phyloP scores from a whole-genome alignment of 2,113 vertebrate species.

The Heterotilapia buettikoferi region DNA sequence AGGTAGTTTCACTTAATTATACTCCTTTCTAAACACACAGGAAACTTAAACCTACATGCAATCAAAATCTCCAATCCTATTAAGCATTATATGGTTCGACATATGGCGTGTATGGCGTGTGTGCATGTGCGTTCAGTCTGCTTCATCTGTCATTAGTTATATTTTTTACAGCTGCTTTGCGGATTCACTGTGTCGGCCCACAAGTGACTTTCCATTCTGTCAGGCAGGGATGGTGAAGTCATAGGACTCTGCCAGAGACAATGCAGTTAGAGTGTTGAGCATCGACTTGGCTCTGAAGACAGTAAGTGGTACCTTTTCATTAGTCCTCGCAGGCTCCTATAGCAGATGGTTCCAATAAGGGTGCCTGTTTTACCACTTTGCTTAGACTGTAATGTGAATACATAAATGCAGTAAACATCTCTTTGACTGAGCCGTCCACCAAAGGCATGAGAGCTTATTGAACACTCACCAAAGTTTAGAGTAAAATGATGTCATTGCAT shows the following conservation, averaged over 20 bases:
- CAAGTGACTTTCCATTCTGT: slow-evolving; percentile 71
- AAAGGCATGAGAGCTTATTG: background rate
- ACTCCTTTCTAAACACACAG: background rate
- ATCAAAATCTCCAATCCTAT: slow-evolving; percentile 24
- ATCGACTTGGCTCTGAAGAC: slow-evolving; percentile 10
- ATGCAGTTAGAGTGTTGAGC: slow-evolving; percentile 41
- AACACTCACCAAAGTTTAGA: background rate
- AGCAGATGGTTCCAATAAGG: slow-evolving; percentile 57
- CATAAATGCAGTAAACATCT: slow-evolving; percentile 14
- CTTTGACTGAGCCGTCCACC: slow-evolving; percentile 25
- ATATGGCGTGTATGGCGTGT: background rate
- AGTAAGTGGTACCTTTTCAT: slow-evolving; percentile 52
- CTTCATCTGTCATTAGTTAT: slow-evolving; percentile 47
- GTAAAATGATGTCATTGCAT: background rate
- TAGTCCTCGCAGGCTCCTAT: slow-evolving; percentile 18
- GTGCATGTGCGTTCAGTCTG: slow-evolving; percentile 28
- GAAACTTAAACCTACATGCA: background rate
- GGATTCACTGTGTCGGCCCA: slow-evolving; percentile 62
- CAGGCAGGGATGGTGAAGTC: slow-evolving; percentile 66
- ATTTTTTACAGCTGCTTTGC: slow-evolving; percentile 64
- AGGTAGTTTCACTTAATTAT: background rate
- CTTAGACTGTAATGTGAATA: slow-evolving; percentile 16
- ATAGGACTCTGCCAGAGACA: slow-evolving; percentile 51
- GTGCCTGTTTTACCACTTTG: slow-evolving; percentile 3
- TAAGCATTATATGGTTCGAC: background rate